Percentiles rank a stretch among this genome's conserved stretches.
Evolutionary conservation across 1,140 invertebrate genomes (phyloP).

Genomic region (Thaumatotibia leucotreta): DNA sequence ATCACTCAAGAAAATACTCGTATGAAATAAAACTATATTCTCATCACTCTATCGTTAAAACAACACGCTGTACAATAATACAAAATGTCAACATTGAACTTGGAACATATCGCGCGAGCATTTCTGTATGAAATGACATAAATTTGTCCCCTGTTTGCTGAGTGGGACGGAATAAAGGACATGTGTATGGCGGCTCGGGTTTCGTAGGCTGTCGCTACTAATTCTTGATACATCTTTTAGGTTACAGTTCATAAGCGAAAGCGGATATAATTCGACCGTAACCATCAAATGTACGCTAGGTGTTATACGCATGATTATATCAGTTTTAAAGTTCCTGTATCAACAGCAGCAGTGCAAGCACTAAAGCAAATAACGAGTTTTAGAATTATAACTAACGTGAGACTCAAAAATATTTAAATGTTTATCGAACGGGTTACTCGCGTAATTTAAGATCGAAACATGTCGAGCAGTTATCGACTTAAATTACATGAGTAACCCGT

Average conservation of each 20-base stretch:
- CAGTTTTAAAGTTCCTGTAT: slow-evolving; percentile 15
- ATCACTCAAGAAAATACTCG: too few species aligned
- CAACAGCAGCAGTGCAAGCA: too few species aligned
- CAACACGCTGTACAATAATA: slow-evolving; percentile 59
- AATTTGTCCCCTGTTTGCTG: slow-evolving; percentile 64
- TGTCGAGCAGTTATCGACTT: too few species aligned
- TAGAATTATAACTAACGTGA: too few species aligned
- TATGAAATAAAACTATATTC: too few species aligned
- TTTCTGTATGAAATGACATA: slow-evolving; percentile 63
- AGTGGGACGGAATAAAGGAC: slow-evolving; percentile 67
- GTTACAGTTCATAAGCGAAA: slow-evolving; percentile 24
- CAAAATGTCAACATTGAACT: slow-evolving; percentile 65
- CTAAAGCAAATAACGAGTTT: too few species aligned
- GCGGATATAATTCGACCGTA: slow-evolving; percentile 19
- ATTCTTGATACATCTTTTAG: slow-evolving; percentile 37
- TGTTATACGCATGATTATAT: slow-evolving; percentile 13
- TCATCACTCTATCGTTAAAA: slow-evolving; percentile 11
- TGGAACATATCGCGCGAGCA: slow-evolving; percentile 42
- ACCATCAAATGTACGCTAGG: slow-evolving; percentile 5
- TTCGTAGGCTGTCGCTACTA: slow-evolving; percentile 57
- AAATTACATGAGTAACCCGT: too few species aligned
- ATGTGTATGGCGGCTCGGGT: slow-evolving; percentile 64
- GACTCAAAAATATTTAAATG: too few species aligned
- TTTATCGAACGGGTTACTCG: too few species aligned
- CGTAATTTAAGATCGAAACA: too few species aligned